These are phyloP conservation scores for Centropristis striata DNA, from an alignment of 2,113 vertebrate genomes.

Conservation along the genomic window DNA sequence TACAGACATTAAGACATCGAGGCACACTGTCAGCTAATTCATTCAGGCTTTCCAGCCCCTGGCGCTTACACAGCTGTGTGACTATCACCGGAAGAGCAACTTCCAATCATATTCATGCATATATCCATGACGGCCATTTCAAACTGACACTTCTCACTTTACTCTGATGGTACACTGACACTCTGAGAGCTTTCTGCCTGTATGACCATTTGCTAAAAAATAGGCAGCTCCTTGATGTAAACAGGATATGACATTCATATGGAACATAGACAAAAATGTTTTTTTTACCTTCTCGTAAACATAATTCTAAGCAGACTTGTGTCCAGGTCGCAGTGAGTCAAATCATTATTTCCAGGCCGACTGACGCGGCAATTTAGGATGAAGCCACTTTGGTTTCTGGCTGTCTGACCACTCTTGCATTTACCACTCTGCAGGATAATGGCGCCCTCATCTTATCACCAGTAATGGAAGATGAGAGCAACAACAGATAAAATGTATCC, in stretches of 20 bases:
- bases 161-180: not conserved
- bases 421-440: slow-evolving; percentile 9
- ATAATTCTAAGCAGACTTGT: not conserved
- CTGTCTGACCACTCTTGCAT: not conserved
- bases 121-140: not conserved
- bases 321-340: not conserved
- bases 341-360: not conserved
- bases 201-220: not conserved
- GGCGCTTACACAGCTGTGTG: not conserved
- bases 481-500: not conserved
- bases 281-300: not conserved
- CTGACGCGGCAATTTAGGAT: not conserved
- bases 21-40: too few relatives aligned
- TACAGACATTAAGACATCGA: too few relatives aligned
- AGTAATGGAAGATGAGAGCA: slow-evolving; percentile 6
- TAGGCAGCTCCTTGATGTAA: not conserved
- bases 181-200: not conserved
- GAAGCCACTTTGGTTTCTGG: slow-evolving; percentile 19
- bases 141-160: not conserved
- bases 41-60: too few relatives aligned
- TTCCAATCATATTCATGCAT: slow-evolving; percentile 1
- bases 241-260: not conserved
- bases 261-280: slow-evolving; percentile 2
- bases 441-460: not conserved
- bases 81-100: not conserved